These are phyloP conservation scores for Tetramorium simillimum DNA, from an alignment of 1,140 invertebrate genomes.

Conservation along the genomic window DNA sequence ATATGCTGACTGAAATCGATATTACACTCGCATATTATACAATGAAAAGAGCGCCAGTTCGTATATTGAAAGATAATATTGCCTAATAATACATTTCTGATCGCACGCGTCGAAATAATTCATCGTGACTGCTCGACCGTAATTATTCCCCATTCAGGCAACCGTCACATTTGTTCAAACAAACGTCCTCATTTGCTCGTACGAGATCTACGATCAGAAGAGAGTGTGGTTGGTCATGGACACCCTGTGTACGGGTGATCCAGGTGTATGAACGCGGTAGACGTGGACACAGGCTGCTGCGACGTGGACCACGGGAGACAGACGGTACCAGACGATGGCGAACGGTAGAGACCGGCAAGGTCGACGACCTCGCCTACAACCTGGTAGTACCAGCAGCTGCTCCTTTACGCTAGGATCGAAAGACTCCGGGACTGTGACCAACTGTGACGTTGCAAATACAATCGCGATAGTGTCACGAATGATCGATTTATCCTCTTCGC, in stretches of 20 bases:
- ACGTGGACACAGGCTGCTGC: conserved; percentile 4
- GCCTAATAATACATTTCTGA: conserved; percentile 7
- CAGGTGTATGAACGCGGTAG: conserved; percentile 34
- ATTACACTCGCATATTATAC: background rate
- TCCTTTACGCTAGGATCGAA: conserved; percentile 42
- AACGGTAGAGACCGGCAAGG: conserved; percentile 53
- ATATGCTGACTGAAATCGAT: conserved; percentile 1
- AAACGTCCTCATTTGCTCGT: background rate
- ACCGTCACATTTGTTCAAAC: conserved; percentile 36
- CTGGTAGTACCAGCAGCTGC: conserved; percentile 34
- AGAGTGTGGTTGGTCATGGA: conserved; percentile 23
- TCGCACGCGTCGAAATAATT: conserved; percentile 36
- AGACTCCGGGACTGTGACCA: conserved; percentile 38
- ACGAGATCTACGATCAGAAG: background rate
- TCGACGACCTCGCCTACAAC: conserved; percentile 67
- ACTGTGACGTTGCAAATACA: conserved; percentile 48
- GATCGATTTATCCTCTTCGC: conserved; percentile 40
- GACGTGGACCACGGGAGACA: conserved; percentile 21
- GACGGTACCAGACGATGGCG: conserved; percentile 35
- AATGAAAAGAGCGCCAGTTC: background rate
- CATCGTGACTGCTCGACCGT: background rate
- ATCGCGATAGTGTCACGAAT: conserved; percentile 44
- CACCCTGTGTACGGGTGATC: conserved; percentile 13
- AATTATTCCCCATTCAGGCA: conserved; percentile 28
- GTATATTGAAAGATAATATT: conserved; percentile 17